phyloP scores from a whole-genome alignment of 2,888 invertebrate species.

The Campopleginae sp. region DNA sequence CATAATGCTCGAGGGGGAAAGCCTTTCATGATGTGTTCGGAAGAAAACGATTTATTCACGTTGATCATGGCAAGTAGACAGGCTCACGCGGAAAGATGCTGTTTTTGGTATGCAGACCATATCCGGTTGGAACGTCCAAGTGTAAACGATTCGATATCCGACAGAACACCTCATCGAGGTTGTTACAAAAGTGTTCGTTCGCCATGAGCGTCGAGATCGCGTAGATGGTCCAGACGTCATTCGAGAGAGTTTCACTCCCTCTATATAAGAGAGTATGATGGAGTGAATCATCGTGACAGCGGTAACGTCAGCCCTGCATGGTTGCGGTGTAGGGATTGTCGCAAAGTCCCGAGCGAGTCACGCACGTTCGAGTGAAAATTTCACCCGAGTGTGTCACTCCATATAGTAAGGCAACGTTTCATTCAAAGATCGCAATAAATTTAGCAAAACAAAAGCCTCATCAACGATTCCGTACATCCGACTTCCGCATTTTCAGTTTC shows the following conservation, averaged over 20 bases:
- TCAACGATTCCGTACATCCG: not conserved
- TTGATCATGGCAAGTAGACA: not conserved
- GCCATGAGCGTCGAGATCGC: not conserved
- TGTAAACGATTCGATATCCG: not conserved
- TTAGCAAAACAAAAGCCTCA: not conserved
- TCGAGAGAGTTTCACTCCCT: conserved; percentile 62
- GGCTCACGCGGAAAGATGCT: not conserved
- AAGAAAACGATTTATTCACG: not conserved
- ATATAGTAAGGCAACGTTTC: not conserved
- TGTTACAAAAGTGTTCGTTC: conserved; percentile 36
- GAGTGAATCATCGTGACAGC: conserved; percentile 58
- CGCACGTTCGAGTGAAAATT: conserved; percentile 41
- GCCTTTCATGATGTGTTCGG: not conserved
- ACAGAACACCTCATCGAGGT: conserved; percentile 34
- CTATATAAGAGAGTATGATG: conserved; percentile 40
- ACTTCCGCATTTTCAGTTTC: conserved; percentile 36
- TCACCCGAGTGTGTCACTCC: conserved; percentile 22
- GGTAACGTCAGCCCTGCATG: conserved; percentile 30
- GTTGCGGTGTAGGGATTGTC: not conserved
- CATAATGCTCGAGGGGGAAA: too few relatives aligned
- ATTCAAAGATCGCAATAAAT: conserved; percentile 49
- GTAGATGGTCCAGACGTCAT: conserved; percentile 34
- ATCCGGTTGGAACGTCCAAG: conserved; percentile 52
- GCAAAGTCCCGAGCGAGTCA: conserved; percentile 40
- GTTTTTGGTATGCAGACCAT: conserved; percentile 43